Percentiles rank a stretch among this genome's conserved stretches.
Conservation (phyloP, 1,140 invertebrate genomes). For the Conus betulinus region DNA sequence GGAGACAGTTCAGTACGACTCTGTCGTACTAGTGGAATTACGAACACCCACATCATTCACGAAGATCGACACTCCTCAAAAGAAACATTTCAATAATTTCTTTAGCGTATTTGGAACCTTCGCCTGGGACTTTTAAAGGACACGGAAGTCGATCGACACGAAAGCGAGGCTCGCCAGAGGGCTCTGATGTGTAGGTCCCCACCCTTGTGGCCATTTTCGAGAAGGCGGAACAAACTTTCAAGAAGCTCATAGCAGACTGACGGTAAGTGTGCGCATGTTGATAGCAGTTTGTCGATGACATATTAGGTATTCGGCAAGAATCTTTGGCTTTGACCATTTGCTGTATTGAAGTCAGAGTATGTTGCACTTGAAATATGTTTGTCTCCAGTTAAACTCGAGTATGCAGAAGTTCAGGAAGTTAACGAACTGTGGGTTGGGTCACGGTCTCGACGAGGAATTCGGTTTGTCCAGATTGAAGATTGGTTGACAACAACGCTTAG, state of each 20-base stretch:
- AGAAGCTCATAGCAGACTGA: background rate
- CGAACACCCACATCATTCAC: background rate
- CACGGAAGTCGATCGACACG: background rate
- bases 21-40: background rate
- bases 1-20: background rate
- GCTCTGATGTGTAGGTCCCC: conserved; percentile 40
- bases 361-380: too few species aligned
- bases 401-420: too few species aligned
- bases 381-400: too few species aligned
- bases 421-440: too few species aligned
- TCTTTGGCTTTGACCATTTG: too few species aligned
- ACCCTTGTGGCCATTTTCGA: conserved; percentile 48
- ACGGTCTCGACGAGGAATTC: too few species aligned
- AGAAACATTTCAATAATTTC: background rate
- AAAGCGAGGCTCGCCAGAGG: conserved; percentile 48
- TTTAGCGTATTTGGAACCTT: too few species aligned
- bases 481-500: too few species aligned
- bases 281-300: background rate
- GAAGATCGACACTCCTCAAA: background rate
- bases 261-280: background rate
- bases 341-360: background rate
- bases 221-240: conserved; percentile 21
- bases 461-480: too few species aligned
- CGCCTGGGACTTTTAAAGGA: too few species aligned
- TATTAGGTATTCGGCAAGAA: too few species aligned